These are phyloP conservation scores for Euborellia annulipes DNA, from an alignment of 1,140 invertebrate species.

Conservation along the genomic window DNA sequence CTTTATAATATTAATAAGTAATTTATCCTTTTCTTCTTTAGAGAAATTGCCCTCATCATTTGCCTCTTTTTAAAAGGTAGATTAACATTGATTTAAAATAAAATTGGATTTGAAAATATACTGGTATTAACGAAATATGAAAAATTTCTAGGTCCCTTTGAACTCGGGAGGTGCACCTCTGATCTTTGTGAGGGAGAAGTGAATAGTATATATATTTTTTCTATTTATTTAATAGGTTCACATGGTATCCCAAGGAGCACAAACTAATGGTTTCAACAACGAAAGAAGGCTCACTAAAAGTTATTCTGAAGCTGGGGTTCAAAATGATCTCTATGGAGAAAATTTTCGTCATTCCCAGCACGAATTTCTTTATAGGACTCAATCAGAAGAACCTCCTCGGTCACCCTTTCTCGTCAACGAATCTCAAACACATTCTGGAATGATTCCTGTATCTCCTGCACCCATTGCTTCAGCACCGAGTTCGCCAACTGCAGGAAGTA, in stretches of 20 bases:
- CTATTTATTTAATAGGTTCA: conserved; percentile 48
- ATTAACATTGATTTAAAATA: too few species aligned
- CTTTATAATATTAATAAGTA: too few species aligned
- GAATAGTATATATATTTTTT: too few species aligned
- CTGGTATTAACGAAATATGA: too few species aligned
- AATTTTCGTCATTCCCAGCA: conserved; percentile 31
- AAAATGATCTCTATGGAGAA: too few species aligned
- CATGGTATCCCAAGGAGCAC: conserved; percentile 76
- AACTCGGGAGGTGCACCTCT: too few species aligned
- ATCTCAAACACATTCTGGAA: conserved; percentile 7
- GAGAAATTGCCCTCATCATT: too few species aligned
- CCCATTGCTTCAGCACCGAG: not conserved
- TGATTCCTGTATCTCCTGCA: not conserved
- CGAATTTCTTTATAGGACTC: conserved; percentile 59
- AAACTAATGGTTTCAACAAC: conserved; percentile 61
- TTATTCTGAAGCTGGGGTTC: conserved; percentile 56
- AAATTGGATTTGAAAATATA: too few species aligned
- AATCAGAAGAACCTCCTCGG: conserved; percentile 63
- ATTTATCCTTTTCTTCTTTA: too few species aligned
- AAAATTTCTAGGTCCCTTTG: too few species aligned
- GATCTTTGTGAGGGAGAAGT: too few species aligned
- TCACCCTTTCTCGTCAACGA: conserved; percentile 43
- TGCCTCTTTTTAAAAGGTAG: too few species aligned
- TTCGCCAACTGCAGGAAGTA: not conserved
- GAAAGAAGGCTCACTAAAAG: conserved; percentile 64